Evolutionary conservation across 2,888 invertebrate species (phyloP).

Genomic region (Drosophila heteroneura): DNA sequence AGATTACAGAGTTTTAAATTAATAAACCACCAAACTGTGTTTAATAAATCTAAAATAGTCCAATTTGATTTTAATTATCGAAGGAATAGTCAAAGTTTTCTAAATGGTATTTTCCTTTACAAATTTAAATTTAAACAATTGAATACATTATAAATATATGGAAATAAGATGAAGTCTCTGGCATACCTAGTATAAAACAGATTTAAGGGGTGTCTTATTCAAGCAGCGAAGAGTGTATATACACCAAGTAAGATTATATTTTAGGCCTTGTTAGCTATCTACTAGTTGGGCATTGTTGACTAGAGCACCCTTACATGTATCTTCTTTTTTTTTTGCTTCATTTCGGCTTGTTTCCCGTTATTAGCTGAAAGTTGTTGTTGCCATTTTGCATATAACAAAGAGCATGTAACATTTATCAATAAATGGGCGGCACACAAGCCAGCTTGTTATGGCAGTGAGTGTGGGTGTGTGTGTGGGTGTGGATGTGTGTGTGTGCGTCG

Average conservation of each 20-base stretch:
- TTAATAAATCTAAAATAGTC: background rate
- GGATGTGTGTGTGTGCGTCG: background rate
- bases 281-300: background rate
- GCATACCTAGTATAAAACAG: background rate
- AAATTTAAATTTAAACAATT: background rate
- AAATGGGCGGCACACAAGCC: conserved; percentile 41
- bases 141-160: background rate
- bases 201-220: background rate
- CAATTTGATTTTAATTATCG: background rate
- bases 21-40: background rate
- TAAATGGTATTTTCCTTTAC: background rate
- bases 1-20: background rate
- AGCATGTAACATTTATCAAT: conserved; percentile 56
- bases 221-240: background rate
- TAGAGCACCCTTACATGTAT: background rate
- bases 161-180: background rate
- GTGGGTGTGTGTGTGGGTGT: background rate
- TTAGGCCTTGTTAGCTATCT: background rate
- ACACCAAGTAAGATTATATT: conserved; percentile 8
- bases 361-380: conserved; percentile 52
- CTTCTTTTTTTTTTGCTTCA: conserved; percentile 35
- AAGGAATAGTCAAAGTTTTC: background rate
- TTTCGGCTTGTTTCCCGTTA: conserved; percentile 52
- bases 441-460: conserved; percentile 11
- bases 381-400: conserved; percentile 35